Evolutionary conservation across 1,140 invertebrate species (phyloP), one percentile per base, ranked within the genome.

Genomic region (Aphis craccivora): DNA sequence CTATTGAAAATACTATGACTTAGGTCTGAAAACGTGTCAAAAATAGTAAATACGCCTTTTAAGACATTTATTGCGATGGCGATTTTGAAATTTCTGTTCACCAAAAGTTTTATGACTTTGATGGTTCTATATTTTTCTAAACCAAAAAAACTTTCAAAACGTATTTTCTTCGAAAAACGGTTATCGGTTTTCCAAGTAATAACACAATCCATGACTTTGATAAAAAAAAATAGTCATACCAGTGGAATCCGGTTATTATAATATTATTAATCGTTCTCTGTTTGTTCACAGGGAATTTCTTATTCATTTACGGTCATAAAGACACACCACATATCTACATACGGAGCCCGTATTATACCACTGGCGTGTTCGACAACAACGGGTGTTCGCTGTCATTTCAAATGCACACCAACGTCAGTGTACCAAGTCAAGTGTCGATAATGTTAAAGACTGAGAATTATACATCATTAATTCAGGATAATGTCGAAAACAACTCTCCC

Each of bases 351-450:
- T 93, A 93, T 48, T 93, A 93, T 25, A 93, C 48, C 1, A 23
- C 30, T 14, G 91, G 91, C 4, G 76, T 93, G 30, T 93, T 93
- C 25, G 91, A 93, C 20, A 93, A 93, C 35, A 93, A 51, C 76
- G 81, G 91, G 30, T 93, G 91, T 93, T 93, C 91, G n/a, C 53
- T 93, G 43, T 93, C 91, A 40, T 93, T 93, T 86, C 81, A 93
- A 93, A 93, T 93, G 91, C 91, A 93, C 40, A 93, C 91, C 45
- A 93, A 93, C 91, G 81, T 93, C 23, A 55, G 81, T 22, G 35
- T 93, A 22, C 91, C 91, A 23, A 93, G 60, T 55, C 76, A 93
- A 55, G 81, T 93, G 25, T 93, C 91, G 30, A 83, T 93, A 84
- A 93, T 93, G 91, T n/a, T 83, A 35, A 83, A 83, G 81, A 40